phyloP scores from a whole-genome alignment of 2,888 invertebrate species.

The Amiota communis region DNA sequence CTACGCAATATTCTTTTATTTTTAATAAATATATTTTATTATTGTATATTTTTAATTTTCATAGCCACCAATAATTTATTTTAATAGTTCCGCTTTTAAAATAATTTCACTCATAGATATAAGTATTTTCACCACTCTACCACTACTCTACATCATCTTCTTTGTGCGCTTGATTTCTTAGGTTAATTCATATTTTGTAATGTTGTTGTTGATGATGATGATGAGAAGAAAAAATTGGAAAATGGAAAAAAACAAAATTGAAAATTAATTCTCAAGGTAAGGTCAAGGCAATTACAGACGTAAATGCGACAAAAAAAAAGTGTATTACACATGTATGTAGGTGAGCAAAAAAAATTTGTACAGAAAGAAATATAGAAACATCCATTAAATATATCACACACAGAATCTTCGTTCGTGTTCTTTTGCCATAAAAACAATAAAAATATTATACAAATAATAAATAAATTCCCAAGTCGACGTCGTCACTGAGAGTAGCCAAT shows the following conservation, averaged over 20 bases:
- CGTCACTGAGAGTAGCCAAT: not conserved
- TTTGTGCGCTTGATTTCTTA: slow-evolving; percentile 48
- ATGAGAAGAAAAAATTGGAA: slow-evolving; percentile 38
- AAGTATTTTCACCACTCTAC: not conserved
- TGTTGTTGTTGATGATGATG: slow-evolving; percentile 35
- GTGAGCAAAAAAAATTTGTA: too few relatives aligned
- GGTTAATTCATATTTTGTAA: slow-evolving; percentile 23
- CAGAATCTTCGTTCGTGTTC: too few relatives aligned
- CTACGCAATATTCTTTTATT: slow-evolving; percentile 12
- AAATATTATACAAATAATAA: too few relatives aligned
- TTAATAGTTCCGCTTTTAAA: slow-evolving; percentile 61
- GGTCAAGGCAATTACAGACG: slow-evolving; percentile 60
- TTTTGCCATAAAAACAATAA: too few relatives aligned
- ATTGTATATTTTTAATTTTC: not conserved
- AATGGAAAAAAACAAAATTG: slow-evolving; percentile 42
- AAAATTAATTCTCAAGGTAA: slow-evolving; percentile 59
- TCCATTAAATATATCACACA: too few relatives aligned
- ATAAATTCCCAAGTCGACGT: too few relatives aligned
- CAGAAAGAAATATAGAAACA: too few relatives aligned
- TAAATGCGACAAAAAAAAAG: slow-evolving; percentile 38
- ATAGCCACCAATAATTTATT: slow-evolving; percentile 58
- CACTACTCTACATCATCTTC: slow-evolving; percentile 33
- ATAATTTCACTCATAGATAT: slow-evolving; percentile 35
- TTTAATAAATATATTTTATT: not conserved
- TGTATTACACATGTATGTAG: too few relatives aligned